These are phyloP conservation scores for Antitype chi DNA, from an alignment of 2,888 invertebrate species.

Conservation along the genomic window DNA sequence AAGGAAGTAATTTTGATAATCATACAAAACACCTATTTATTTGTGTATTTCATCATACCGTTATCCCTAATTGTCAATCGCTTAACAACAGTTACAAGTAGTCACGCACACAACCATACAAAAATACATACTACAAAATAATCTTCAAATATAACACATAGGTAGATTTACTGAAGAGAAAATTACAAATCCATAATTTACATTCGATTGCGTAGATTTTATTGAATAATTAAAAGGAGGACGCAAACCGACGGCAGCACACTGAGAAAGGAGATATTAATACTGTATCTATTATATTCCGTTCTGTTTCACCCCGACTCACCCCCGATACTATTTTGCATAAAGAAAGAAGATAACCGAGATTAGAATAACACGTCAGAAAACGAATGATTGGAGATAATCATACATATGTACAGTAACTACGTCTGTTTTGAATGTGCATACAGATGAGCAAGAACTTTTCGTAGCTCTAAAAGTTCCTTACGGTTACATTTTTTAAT, in stretches of 20 bases:
- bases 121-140: neutral
- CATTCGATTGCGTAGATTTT: slow-evolving; percentile 32
- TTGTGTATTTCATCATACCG: neutral
- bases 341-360: slow-evolving; percentile 62
- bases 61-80: neutral
- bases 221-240: slow-evolving; percentile 51
- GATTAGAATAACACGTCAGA: slow-evolving; percentile 60
- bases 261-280: slow-evolving; percentile 45
- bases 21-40: neutral
- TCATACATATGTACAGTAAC: slow-evolving; percentile 28
- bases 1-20: slow-evolving; percentile 43
- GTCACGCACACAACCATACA: neutral
- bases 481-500: neutral
- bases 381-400: slow-evolving; percentile 48
- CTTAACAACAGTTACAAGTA: neutral
- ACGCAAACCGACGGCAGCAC: slow-evolving; percentile 29
- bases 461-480: slow-evolving; percentile 12
- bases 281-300: slow-evolving; percentile 52
- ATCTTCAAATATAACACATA: slow-evolving; percentile 9
- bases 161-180: neutral
- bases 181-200: slow-evolving; percentile 22
- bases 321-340: slow-evolving; percentile 60
- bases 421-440: slow-evolving; percentile 25
- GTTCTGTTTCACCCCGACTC: slow-evolving; percentile 48
- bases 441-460: neutral